phyloP scores from a whole-genome alignment of 2,113 vertebrate genomes.

The Fulica atra region DNA sequence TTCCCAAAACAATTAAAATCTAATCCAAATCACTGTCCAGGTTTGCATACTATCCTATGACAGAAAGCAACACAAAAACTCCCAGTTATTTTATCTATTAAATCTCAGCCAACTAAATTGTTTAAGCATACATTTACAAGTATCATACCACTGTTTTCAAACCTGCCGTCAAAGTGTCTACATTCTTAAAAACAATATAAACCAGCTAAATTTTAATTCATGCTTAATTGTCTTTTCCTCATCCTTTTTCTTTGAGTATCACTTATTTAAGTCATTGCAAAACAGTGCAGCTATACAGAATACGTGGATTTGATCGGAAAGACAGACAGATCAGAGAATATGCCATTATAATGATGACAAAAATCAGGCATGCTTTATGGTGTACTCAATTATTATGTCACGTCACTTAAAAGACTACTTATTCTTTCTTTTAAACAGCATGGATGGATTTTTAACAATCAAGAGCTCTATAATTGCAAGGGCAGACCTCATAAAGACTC shows the following conservation, averaged over 20 bases:
- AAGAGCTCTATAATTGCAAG: slow-evolving; percentile 21
- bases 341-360: slow-evolving; percentile 11
- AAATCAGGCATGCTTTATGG: slow-evolving; percentile 29
- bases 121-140: background rate
- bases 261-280: background rate
- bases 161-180: background rate
- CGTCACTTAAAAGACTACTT: background rate
- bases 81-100: background rate
- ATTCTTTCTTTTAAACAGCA: slow-evolving; percentile 51
- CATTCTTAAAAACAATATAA: background rate
- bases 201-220: background rate
- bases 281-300: background rate
- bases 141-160: background rate
- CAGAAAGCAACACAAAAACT: background rate
- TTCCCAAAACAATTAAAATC: background rate
- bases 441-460: slow-evolving; percentile 21
- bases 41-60: background rate
- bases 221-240: background rate
- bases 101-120: background rate
- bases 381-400: background rate
- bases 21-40: background rate
- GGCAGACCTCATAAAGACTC: slow-evolving; percentile 24
- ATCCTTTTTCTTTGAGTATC: background rate
- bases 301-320: background rate
- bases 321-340: background rate